Conservation (phyloP, 2,113 vertebrate species). For the Carassius carassius region DNA sequence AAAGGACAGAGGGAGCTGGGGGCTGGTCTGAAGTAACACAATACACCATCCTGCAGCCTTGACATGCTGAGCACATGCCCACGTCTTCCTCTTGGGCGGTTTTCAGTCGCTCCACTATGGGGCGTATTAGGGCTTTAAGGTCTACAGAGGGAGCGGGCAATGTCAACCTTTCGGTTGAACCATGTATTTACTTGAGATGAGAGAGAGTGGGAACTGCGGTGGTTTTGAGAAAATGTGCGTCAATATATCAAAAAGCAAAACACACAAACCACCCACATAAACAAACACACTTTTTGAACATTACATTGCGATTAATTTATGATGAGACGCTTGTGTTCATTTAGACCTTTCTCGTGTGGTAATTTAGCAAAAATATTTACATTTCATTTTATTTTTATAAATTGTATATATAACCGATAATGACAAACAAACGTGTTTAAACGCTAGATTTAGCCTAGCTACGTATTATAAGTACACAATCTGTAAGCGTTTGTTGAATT, state of each 20-base stretch:
- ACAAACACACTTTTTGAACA: background rate
- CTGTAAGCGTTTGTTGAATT: background rate
- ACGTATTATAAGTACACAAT: background rate
- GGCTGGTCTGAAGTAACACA: conserved; percentile 16
- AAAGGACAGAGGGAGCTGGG: background rate
- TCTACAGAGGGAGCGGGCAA: conserved; percentile 14
- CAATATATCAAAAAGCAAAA: conserved; percentile 11
- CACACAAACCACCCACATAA: conserved; percentile 14
- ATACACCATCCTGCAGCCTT: conserved; percentile 28
- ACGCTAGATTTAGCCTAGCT: background rate
- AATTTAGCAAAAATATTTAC: background rate
- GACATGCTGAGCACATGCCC: conserved; percentile 13
- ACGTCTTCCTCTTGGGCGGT: conserved; percentile 2
- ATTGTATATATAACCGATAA: background rate
- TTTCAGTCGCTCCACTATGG: conserved; percentile 58
- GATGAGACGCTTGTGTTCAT: background rate
- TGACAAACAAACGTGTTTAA: background rate
- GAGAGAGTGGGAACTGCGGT: conserved; percentile 28
- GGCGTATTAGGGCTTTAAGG: conserved; percentile 59
- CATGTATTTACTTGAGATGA: background rate
- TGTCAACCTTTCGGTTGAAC: conserved; percentile 17
- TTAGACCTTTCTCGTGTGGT: background rate
- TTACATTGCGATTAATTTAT: background rate
- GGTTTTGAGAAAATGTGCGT: conserved; percentile 15
- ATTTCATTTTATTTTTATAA: background rate